Evolutionary conservation across 2,797 vertebrate genomes (phyloP).

Genomic region (Syndactyla subalaris): DNA sequence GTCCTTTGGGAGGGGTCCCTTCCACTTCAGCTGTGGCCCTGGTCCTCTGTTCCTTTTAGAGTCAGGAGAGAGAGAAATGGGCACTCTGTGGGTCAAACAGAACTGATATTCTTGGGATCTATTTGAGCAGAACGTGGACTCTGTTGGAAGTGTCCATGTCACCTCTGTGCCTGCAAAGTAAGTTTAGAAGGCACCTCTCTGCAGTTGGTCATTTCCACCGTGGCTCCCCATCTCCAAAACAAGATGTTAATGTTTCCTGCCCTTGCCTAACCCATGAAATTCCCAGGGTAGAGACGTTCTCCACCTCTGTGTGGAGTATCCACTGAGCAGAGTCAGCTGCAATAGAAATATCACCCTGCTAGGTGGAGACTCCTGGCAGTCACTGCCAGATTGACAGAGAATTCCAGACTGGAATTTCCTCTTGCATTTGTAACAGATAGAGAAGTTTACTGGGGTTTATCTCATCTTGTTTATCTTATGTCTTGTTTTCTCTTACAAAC

Average conservation of each 20-base stretch:
- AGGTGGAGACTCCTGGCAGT: neutral
- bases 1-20: neutral
- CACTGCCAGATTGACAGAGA: neutral
- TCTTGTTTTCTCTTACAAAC: conserved; percentile 3
- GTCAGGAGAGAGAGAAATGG: neutral
- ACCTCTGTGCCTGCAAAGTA: neutral
- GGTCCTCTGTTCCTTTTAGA: neutral
- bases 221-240: neutral
- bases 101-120: neutral
- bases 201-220: neutral
- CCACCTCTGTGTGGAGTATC: neutral
- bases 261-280: neutral
- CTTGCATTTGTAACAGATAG: neutral
- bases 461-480: neutral
- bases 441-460: neutral
- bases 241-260: neutral
- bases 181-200: neutral
- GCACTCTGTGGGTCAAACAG: neutral
- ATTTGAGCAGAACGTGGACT: neutral
- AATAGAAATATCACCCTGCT: neutral
- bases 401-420: neutral
- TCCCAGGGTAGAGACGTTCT: neutral
- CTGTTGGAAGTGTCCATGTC: neutral
- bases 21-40: neutral
- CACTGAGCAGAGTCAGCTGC: neutral